A percentile compares a stretch with the other conserved stretches of the same genome.
Evolutionary conservation across 1,140 invertebrate genomes (phyloP).

Genomic region (Platyura marginata): DNA sequence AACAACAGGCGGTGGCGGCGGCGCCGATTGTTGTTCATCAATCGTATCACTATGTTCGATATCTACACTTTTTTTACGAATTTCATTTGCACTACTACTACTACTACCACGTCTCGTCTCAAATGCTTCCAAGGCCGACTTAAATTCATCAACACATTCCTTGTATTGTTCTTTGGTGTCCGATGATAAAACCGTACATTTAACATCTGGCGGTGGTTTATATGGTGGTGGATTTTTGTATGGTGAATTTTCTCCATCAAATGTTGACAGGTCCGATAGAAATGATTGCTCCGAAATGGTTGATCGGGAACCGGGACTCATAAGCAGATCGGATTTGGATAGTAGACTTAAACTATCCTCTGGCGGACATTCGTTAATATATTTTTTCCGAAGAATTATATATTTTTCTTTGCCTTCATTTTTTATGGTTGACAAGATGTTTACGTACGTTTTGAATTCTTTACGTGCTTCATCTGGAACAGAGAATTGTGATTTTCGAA

Average conservation of each 20-base stretch:
- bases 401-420: conserved; percentile 66
- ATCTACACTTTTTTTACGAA: conserved; percentile 2
- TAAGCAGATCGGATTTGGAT: conserved; percentile 15
- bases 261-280: neutral
- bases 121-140: conserved; percentile 2
- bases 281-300: conserved; percentile 11
- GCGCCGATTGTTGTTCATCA: too few relatives aligned
- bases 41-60: conserved; percentile 10
- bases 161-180: conserved; percentile 7
- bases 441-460: conserved; percentile 82
- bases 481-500: too few relatives aligned
- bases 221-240: conserved; percentile 39
- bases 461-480: conserved; percentile 62
- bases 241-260: conserved; percentile 7
- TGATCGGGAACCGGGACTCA: conserved; percentile 13
- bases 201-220: conserved; percentile 39
- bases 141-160: conserved; percentile 19
- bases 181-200: conserved; percentile 7
- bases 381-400: conserved; percentile 63
- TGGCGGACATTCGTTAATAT: conserved; percentile 27
- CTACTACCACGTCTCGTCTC: neutral
- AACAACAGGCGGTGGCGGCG: conserved; percentile 18
- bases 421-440: conserved; percentile 67
- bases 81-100: neutral
- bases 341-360: conserved; percentile 24